phyloP scores from a whole-genome alignment of 2,888 invertebrate species.

The Oscheius sp. region DNA sequence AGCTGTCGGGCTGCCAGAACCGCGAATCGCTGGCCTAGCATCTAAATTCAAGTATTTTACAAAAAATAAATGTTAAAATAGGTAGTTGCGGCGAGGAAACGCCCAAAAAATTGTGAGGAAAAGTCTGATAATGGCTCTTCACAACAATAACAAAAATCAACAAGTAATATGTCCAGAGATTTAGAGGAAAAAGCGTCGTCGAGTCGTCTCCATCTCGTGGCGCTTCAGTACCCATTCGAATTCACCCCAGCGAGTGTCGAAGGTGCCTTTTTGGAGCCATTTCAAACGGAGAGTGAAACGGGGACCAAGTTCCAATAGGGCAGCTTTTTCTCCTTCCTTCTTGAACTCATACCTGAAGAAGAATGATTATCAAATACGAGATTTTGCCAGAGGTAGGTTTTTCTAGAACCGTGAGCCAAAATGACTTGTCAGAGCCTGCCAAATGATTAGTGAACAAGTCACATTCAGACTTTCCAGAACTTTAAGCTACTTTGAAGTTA shows the following conservation, averaged over 20 bases:
- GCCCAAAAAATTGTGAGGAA: not conserved
- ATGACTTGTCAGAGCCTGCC: no score
- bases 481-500: no score
- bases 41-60: slow-evolving; percentile 1
- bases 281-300: slow-evolving; percentile 91
- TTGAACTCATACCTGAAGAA: slow-evolving; percentile 86
- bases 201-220: slow-evolving; percentile 91
- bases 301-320: slow-evolving; percentile 93
- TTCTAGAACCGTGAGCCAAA: no score
- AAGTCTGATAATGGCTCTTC: not conserved
- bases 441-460: no score
- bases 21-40: slow-evolving; percentile 33
- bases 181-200: slow-evolving; percentile 90
- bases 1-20: slow-evolving; percentile 33
- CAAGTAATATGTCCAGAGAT: not conserved
- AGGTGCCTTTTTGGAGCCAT: slow-evolving; percentile 94
- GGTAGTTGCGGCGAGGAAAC: not conserved
- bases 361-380: not conserved
- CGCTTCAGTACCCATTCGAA: slow-evolving; percentile 91
- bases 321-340: slow-evolving; percentile 78
- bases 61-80: slow-evolving; percentile 37
- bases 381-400: no score
- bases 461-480: no score
- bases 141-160: slow-evolving; percentile 35
- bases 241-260: slow-evolving; percentile 95